These are phyloP conservation scores for Trichacis sp. DNA, from an alignment of 2,888 invertebrate species.

Conservation along the genomic window DNA sequence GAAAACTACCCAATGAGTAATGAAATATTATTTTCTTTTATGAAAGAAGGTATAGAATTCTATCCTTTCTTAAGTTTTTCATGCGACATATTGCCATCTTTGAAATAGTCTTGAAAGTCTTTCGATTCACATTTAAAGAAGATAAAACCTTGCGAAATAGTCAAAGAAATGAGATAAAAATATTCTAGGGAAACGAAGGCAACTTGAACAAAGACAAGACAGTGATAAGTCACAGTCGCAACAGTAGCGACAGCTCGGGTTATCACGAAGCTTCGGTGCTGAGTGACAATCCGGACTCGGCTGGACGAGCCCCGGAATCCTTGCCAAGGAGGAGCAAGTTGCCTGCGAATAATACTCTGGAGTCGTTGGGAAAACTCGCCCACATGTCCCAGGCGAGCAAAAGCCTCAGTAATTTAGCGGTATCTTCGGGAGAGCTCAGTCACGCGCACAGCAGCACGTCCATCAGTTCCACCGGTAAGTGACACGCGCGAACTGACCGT, in stretches of 20 bases:
- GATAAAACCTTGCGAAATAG: too few relatives aligned
- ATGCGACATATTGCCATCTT: too few relatives aligned
- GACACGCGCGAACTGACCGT: conserved; percentile 1
- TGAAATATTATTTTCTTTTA: too few relatives aligned
- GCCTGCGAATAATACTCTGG: conserved; percentile 44
- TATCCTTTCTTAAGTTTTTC: too few relatives aligned
- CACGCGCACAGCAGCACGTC: conserved; percentile 63
- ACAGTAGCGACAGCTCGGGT: conserved; percentile 80
- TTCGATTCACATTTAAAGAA: too few relatives aligned
- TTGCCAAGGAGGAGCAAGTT: conserved; percentile 66
- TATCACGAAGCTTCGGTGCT: conserved; percentile 79
- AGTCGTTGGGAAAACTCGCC: conserved; percentile 58
- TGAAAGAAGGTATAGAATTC: too few relatives aligned
- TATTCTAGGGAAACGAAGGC: conserved; percentile 40
- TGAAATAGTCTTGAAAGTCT: too few relatives aligned
- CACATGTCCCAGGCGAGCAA: conserved; percentile 65
- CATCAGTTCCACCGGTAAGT: conserved; percentile 63
- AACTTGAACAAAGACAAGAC: conserved; percentile 63
- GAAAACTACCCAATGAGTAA: too few relatives aligned
- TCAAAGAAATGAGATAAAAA: too few relatives aligned
- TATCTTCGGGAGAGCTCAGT: conserved; percentile 52
- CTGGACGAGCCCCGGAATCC: conserved; percentile 62
- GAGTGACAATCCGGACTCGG: conserved; percentile 73
- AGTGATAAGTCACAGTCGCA: conserved; percentile 76
- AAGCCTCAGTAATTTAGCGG: conserved; percentile 61